These are phyloP conservation scores for Cliona cf. orientalis DNA, from an alignment of 37 sponge, comb jelly and placozoan species.

Conservation along the genomic window DNA sequence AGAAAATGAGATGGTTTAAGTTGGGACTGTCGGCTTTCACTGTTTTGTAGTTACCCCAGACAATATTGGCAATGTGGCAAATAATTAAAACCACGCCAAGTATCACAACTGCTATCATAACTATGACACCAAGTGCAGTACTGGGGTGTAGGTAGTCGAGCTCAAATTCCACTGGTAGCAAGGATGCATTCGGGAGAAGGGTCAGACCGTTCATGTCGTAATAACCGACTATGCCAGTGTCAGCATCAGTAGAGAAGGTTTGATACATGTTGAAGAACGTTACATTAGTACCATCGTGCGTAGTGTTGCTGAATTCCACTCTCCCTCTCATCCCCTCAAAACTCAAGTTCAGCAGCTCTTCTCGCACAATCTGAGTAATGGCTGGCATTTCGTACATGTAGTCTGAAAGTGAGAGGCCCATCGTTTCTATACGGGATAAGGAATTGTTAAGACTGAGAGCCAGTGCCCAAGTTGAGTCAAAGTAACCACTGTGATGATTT, in stretches of 20 bases:
- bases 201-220: too few relatives aligned
- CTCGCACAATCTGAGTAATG: not conserved
- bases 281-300: too few relatives aligned
- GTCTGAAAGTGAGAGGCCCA: not conserved
- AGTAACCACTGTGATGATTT: not conserved
- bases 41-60: not conserved
- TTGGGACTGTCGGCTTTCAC: conserved; percentile 8
- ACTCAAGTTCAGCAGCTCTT: not conserved
- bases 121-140: not conserved
- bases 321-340: conserved; percentile 4
- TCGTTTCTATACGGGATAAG: not conserved
- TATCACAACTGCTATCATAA: not conserved
- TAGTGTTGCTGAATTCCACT: too few relatives aligned
- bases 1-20: conserved; percentile 21
- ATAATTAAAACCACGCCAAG: not conserved
- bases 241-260: too few relatives aligned
- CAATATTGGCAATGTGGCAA: not conserved
- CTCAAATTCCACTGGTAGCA: too few relatives aligned
- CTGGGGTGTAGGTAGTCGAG: too few relatives aligned
- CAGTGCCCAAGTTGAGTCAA: conserved; percentile 48
- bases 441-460: conserved; percentile 21
- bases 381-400: not conserved
- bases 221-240: too few relatives aligned
- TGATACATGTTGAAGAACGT: too few relatives aligned
- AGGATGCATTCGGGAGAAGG: too few relatives aligned